Evolutionary conservation across 2,797 vertebrate genomes (phyloP).

Genomic region (Lateolabrax maculatus): DNA sequence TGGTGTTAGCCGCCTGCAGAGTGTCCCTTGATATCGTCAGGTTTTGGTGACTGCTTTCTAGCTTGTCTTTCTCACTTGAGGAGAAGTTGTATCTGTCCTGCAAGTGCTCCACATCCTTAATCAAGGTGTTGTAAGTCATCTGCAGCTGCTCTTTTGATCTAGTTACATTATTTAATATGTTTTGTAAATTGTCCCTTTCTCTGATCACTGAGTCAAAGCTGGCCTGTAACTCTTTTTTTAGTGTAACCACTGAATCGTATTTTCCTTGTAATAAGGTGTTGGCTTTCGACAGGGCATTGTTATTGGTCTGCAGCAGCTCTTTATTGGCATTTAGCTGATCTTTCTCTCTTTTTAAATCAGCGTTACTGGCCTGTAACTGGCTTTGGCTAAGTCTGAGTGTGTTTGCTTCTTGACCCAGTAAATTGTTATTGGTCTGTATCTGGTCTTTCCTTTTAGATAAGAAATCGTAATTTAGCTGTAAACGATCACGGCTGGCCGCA

Average conservation of each 20-base stretch:
- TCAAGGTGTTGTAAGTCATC: slow-evolving; percentile 49
- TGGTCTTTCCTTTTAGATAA: fast-evolving
- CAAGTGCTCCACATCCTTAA: slow-evolving; percentile 55
- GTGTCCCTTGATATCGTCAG: slow-evolving; percentile 30
- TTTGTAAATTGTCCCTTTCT: slow-evolving; percentile 70
- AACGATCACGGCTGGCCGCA: fast-evolving
- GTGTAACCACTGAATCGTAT: not conserved
- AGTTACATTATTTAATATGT: slow-evolving; percentile 66
- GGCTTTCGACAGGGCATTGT: slow-evolving; percentile 6
- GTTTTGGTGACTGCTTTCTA: slow-evolving; percentile 54
- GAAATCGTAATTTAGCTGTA: fast-evolving
- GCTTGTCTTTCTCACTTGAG: slow-evolving; percentile 53
- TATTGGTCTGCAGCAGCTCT: slow-evolving; percentile 21
- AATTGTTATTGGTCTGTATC: not conserved
- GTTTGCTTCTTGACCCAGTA: not conserved
- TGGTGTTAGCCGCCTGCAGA: slow-evolving; percentile 32
- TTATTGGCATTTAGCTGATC: slow-evolving; percentile 31
- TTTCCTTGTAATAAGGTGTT: slow-evolving; percentile 14
- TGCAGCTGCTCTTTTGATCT: slow-evolving; percentile 61
- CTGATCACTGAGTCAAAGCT: slow-evolving; percentile 7
- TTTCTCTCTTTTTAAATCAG: slow-evolving; percentile 35
- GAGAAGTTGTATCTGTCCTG: slow-evolving; percentile 55
- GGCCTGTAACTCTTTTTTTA: slow-evolving; percentile 40
- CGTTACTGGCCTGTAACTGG: slow-evolving; percentile 33
- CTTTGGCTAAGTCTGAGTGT: slow-evolving; percentile 16